Evolutionary conservation across 2,797 vertebrate species (phyloP), one percentile per base, ranked within the genome.

Genomic region (Heteromormyrus szaboi): DNA sequence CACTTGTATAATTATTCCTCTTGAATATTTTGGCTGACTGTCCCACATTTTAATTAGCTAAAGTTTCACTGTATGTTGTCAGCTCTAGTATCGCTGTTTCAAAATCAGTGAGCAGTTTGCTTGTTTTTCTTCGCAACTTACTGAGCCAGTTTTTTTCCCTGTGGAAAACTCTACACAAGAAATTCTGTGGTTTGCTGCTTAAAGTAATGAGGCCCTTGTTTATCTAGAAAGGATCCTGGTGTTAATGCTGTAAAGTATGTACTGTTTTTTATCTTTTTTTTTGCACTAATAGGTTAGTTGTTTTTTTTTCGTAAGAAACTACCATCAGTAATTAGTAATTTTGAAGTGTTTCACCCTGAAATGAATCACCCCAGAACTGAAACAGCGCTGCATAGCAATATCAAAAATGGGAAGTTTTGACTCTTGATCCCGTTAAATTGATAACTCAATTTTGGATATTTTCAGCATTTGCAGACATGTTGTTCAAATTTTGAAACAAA

Each of bases 61-160:
- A 79, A 79, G 72, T 44, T 79, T 79, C 44, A 19, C 37, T 44
- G 8, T 44, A 46, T 84, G 79, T 2, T 84, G 46, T 84, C 17
- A 17, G 37, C 76, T 83, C 6, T 46, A 25, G 44, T n/a, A 8
- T 46, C 7, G 11, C 46, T 25, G 41, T 83, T 51, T 41, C 76
- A n/a, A 44, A 11, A 81, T 51, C 48, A 79, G 72, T 19, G 65
- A 81, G 25, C 50, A 46, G 5, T 46, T 79, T 29, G 72, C 33
- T 51, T 88, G 76, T 46, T 88, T 88, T 88, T 76, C 87, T 54
- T 86, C 22, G 25, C 19, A 44, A 37, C 81, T 48, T 48, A 83
- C 37, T 44, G 9, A 56, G 87, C 72, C 87, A 83, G 53, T 22
- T 56, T 88, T 56, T 48, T 76, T 14, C 41, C 6, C 44, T 9